These are phyloP conservation scores for Musca vetustissima DNA, from an alignment of 1,140 invertebrate species.

Conservation along the genomic window DNA sequence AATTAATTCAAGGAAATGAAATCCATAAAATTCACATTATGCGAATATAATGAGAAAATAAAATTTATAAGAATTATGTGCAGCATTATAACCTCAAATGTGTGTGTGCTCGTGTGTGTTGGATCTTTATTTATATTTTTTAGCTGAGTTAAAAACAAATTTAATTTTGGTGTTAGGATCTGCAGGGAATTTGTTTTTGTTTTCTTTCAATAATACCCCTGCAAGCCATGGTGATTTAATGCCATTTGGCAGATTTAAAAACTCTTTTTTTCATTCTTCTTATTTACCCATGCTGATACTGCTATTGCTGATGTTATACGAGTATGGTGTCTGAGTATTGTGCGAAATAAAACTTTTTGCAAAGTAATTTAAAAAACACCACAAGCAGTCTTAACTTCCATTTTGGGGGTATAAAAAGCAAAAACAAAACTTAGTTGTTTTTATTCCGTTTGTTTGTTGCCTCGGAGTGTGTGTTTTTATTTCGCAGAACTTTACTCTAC, in stretches of 20 bases:
- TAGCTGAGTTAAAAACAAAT: too few species aligned
- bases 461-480: neutral
- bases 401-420: neutral
- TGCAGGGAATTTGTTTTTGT: too few species aligned
- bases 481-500: conserved; percentile 8
- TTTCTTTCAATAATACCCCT: too few species aligned
- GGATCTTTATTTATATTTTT: too few species aligned
- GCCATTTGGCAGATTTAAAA: neutral
- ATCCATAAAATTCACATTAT: too few species aligned
- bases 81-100: too few species aligned
- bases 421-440: conserved; percentile 2
- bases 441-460: neutral
- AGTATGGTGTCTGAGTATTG: neutral
- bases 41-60: too few species aligned
- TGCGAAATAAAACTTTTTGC: neutral
- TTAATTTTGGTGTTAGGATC: too few species aligned
- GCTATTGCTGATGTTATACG: neutral
- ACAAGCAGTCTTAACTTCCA: conserved; percentile 17
- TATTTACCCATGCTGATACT: too few species aligned
- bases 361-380: conserved; percentile 17
- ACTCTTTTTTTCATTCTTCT: neutral
- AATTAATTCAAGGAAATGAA: too few species aligned
- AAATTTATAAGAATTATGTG: too few species aligned
- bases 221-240: neutral
- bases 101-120: too few species aligned